Percentiles rank a stretch among this genome's conserved stretches.
These are phyloP conservation scores for Lophura swinhoii DNA, from an alignment of 2,797 vertebrate genomes.

Conservation along the genomic window DNA sequence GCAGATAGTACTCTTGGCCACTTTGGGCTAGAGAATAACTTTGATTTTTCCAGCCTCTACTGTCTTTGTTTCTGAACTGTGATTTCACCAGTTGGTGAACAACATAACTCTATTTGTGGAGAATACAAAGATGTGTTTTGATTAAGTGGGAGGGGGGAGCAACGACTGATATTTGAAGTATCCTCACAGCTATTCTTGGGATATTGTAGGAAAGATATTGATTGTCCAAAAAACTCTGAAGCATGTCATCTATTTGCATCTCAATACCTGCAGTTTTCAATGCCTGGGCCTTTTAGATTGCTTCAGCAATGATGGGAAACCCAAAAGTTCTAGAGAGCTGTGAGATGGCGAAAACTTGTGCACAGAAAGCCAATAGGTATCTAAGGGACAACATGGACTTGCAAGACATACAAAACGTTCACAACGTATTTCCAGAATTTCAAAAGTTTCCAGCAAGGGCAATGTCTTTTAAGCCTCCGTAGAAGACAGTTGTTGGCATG, in stretches of 20 bases:
- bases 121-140: background rate
- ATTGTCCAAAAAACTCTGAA: background rate
- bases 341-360: background rate
- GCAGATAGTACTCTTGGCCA: background rate
- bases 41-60: background rate
- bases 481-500: background rate
- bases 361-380: background rate
- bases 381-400: background rate
- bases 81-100: background rate
- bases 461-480: background rate
- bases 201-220: background rate
- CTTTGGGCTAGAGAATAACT: background rate
- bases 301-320: background rate
- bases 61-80: background rate
- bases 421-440: background rate
- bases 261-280: background rate
- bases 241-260: fast-evolving
- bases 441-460: background rate
- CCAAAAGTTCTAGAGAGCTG: fast-evolving
- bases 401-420: background rate
- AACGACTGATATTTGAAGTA: background rate
- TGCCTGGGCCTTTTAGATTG: background rate
- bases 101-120: background rate
- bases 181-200: background rate
- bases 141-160: background rate